Conservation (phyloP, 2,113 vertebrate species). For the Pterophyllum scalare region DNA sequence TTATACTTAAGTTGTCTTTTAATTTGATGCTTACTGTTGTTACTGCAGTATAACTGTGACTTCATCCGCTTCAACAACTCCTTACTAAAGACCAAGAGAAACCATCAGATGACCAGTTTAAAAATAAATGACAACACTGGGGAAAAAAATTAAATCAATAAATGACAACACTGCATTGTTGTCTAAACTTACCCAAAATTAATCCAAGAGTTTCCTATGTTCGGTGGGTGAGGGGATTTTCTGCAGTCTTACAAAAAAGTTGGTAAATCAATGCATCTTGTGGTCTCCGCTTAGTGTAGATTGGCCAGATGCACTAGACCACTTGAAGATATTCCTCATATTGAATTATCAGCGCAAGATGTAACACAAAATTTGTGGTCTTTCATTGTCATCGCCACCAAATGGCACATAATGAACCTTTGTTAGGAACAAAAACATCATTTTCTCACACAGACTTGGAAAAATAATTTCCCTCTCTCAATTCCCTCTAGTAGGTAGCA, state of each 20-base stretch:
- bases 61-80: neutral
- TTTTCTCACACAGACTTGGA: neutral
- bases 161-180: neutral
- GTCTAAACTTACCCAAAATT: neutral
- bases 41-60: neutral
- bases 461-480: neutral
- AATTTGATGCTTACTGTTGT: neutral
- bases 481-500: neutral
- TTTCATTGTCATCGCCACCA: neutral
- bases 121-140: neutral
- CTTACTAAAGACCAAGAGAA: neutral
- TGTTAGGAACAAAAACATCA: neutral
- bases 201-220: neutral
- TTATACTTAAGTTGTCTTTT: neutral
- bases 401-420: constrained; percentile 14
- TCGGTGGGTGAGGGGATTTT: neutral
- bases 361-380: constrained; percentile 5
- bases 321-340: constrained; percentile 3
- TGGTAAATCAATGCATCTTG: neutral
- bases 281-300: neutral
- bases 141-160: too few relatives aligned
- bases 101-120: neutral
- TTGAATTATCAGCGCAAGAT: neutral
- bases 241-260: neutral
- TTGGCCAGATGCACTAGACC: neutral